Percentiles rank a stretch among this genome's conserved stretches.
These are phyloP conservation scores for Paraescarpia echinospica DNA, from an alignment of 1,140 invertebrate species.

Conservation along the genomic window DNA sequence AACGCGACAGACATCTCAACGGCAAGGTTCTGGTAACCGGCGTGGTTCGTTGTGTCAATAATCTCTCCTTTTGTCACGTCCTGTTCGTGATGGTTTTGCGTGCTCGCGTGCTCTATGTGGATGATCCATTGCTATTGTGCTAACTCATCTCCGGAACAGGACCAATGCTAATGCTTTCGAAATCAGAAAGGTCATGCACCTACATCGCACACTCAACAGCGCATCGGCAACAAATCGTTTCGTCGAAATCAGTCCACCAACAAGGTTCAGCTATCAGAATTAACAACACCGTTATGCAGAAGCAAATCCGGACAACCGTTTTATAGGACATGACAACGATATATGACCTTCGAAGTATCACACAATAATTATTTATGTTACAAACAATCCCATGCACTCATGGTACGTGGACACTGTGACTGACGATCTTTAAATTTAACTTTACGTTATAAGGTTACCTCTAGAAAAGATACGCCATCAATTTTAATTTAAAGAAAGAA, in stretches of 20 bases:
- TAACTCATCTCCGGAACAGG: neutral
- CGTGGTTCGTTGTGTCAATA: neutral
- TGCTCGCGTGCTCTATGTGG: no score
- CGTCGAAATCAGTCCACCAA: neutral
- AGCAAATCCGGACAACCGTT: neutral
- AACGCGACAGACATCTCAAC: neutral
- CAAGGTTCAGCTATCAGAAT: neutral
- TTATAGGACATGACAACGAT: neutral
- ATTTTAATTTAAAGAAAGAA: no score
- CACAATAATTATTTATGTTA: neutral
- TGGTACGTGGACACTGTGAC: no score
- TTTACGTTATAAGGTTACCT: no score
- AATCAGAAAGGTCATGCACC: neutral
- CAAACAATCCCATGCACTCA: no score
- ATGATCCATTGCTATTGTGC: neutral
- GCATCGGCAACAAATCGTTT: neutral
- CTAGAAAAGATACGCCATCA: no score
- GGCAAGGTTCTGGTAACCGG: neutral
- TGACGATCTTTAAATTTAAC: no score
- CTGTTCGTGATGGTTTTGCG: neutral
- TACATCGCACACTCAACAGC: neutral
- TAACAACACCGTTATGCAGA: neutral
- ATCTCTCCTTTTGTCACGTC: neutral
- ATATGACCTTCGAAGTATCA: neutral
- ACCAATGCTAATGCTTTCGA: neutral